Conservation (phyloP, 2,113 vertebrate genomes). For the Vombatus ursinus region DNA sequence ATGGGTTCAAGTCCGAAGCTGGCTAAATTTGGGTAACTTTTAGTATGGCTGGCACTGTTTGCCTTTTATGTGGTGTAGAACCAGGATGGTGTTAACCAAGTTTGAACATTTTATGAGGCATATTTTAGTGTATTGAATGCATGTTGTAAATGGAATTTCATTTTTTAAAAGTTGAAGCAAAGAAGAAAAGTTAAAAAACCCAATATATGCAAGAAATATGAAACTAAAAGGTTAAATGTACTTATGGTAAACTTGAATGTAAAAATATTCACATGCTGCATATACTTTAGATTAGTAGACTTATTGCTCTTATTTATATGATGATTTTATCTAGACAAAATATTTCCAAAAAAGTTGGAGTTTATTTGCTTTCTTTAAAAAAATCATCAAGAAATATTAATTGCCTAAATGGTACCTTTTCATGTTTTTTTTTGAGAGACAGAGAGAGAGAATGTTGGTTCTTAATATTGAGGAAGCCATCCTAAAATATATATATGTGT, state of each 20-base stretch:
- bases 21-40: slow-evolving; percentile 52
- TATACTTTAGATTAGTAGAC: slow-evolving; percentile 53
- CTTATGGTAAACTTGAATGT: slow-evolving; percentile 55
- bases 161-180: slow-evolving; percentile 59
- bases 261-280: slow-evolving; percentile 42
- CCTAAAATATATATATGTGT: background rate
- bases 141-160: slow-evolving; percentile 33
- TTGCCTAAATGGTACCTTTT: slow-evolving; percentile 41
- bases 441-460: slow-evolving; percentile 25
- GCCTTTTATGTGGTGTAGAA: slow-evolving; percentile 41
- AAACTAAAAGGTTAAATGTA: slow-evolving; percentile 56
- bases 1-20: slow-evolving; percentile 20
- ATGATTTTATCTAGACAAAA: slow-evolving; percentile 39
- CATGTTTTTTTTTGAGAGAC: slow-evolving; percentile 35
- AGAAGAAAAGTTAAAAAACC: slow-evolving; percentile 59
- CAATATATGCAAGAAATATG: slow-evolving; percentile 29
- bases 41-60: slow-evolving; percentile 46
- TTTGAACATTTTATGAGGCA: slow-evolving; percentile 24
- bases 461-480: slow-evolving; percentile 55
- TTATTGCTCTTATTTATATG: slow-evolving; percentile 28
- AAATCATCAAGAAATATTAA: slow-evolving; percentile 47
- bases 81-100: slow-evolving; percentile 21
- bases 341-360: slow-evolving; percentile 24
- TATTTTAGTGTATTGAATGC: background rate
- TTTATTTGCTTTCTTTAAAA: background rate